These are phyloP conservation scores for Spodoptera litura DNA, from an alignment of 1,140 invertebrate genomes.

Conservation along the genomic window DNA sequence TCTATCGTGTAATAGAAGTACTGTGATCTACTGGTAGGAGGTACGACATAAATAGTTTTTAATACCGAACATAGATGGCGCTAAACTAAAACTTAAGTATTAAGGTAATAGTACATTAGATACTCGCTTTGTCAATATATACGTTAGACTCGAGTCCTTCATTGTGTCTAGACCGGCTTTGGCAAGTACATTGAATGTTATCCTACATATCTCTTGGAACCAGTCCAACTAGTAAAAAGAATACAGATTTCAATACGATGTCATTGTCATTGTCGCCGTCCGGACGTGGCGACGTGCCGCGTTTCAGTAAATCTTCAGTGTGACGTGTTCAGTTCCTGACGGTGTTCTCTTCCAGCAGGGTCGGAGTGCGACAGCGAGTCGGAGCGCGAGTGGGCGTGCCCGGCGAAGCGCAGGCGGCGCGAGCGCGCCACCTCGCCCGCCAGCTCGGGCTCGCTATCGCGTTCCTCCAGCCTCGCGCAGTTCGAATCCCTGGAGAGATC, in stretches of 20 bases:
- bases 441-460: constrained; percentile 86
- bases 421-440: constrained; percentile 75
- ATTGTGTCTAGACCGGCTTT: constrained; percentile 43
- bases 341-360: constrained; percentile 63
- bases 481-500: constrained; percentile 92
- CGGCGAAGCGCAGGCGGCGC: constrained; percentile 91
- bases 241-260: constrained; percentile 63
- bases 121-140: not conserved
- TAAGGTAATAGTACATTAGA: not conserved
- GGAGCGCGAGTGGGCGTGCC: constrained; percentile 92
- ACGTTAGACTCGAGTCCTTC: constrained; percentile 21
- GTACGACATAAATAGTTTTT: not conserved
- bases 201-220: constrained; percentile 62
- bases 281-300: constrained; percentile 55
- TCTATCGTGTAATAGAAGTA: constrained; percentile 59
- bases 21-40: not conserved
- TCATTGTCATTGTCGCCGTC: constrained; percentile 79
- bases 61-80: constrained; percentile 57
- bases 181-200: constrained; percentile 47
- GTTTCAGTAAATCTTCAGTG: not conserved
- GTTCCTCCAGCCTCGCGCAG: constrained; percentile 92
- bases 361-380: constrained; percentile 87
- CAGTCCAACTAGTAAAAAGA: constrained; percentile 63
- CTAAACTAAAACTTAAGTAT: constrained; percentile 9
- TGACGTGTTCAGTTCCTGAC: constrained; percentile 45